Evolutionary conservation across 1,140 invertebrate species (phyloP).

Genomic region (Trichomalopsis sarcophagae): DNA sequence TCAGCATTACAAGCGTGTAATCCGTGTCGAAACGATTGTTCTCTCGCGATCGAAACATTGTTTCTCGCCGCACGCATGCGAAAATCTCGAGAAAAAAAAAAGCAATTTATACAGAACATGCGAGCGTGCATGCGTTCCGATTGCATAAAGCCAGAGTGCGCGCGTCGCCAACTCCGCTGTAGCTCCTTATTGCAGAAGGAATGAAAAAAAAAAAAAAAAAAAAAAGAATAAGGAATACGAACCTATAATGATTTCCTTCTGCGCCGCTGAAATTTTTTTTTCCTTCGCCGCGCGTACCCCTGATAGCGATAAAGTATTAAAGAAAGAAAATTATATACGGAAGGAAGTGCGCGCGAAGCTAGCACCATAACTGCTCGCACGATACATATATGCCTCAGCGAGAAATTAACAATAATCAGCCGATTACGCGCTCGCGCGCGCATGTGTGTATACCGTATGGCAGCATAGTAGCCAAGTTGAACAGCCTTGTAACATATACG

Average conservation of each 20-base stretch:
- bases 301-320: conserved; percentile 8
- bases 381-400: neutral
- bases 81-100: neutral
- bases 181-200: neutral
- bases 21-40: no score
- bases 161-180: neutral
- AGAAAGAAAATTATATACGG: conserved; percentile 14
- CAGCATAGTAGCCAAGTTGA: conserved; percentile 46
- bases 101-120: neutral
- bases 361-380: no score
- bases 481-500: conserved; percentile 72
- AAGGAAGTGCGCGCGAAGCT: conserved; percentile 16
- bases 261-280: neutral
- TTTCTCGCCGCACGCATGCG: no score
- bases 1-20: no score
- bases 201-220: neutral
- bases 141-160: neutral
- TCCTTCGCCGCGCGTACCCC: neutral
- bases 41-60: no score
- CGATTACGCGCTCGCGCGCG: conserved; percentile 5
- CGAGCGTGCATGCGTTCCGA: neutral
- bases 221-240: neutral
- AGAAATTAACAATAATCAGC: conserved; percentile 24
- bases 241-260: conserved; percentile 4
- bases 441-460: neutral